A percentile compares a stretch with the other conserved stretches of the same genome.
Conservation (phyloP, 2,888 invertebrate genomes). For the Tanaodytes sp. region DNA sequence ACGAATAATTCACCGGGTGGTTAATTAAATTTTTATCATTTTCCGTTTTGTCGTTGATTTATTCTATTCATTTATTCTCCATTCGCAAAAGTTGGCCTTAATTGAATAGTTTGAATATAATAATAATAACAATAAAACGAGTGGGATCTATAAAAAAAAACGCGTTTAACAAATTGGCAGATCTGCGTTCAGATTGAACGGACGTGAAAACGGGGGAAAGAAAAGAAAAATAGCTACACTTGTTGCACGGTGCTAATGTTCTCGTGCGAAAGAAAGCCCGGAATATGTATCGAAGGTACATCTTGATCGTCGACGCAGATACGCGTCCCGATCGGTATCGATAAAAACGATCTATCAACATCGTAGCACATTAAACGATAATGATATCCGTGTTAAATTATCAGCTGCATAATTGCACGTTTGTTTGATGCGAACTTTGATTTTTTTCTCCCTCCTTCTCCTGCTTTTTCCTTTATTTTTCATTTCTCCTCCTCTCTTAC, state of each 20-base stretch:
- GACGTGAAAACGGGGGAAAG: no score
- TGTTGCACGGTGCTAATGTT: constrained; percentile 2
- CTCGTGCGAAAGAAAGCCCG: constrained; percentile 17
- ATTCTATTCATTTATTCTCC: no score
- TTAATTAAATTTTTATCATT: background rate
- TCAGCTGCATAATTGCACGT: constrained; percentile 41
- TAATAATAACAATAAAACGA: background rate
- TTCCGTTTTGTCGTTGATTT: no score
- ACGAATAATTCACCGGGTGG: background rate
- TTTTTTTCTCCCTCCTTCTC: constrained; percentile 13
- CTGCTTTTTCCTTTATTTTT: background rate
- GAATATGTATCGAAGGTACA: constrained; percentile 24
- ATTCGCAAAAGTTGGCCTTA: no score
- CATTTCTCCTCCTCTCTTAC: no score
- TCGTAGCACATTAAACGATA: constrained; percentile 37
- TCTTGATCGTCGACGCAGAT: constrained; percentile 12
- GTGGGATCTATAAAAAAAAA: no score
- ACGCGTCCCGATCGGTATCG: constrained; percentile 29
- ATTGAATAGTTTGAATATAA: background rate
- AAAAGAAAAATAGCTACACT: constrained; percentile 5
- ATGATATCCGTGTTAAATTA: constrained; percentile 49
- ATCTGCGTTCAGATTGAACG: no score
- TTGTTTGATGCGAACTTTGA: constrained; percentile 31
- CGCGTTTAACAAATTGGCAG: constrained; percentile 8
- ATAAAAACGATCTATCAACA: constrained; percentile 48